Evolutionary conservation across 2,797 vertebrate species (phyloP).

Genomic region (Gymnopithys bicolor): DNA sequence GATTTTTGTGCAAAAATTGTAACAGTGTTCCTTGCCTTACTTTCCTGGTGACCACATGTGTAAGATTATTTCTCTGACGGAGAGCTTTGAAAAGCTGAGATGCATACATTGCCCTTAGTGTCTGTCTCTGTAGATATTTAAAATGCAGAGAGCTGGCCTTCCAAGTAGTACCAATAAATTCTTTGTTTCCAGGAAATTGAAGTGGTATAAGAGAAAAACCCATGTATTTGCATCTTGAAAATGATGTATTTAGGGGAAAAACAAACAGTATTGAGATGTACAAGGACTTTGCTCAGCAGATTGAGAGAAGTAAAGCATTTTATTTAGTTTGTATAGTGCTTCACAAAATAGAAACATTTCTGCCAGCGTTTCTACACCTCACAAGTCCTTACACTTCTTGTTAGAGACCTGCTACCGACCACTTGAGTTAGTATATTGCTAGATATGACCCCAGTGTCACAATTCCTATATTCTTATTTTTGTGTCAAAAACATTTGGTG

Average conservation of each 20-base stretch:
- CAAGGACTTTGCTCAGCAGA: not conserved
- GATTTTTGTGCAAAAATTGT: not conserved
- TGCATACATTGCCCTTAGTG: not conserved
- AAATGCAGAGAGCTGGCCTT: not conserved
- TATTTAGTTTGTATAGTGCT: not conserved
- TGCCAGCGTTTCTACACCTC: not conserved
- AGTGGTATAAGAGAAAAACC: not conserved
- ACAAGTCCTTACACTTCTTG: not conserved
- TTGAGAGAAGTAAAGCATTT: not conserved
- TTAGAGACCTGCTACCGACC: not conserved
- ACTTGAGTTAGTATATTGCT: not conserved
- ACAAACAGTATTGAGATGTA: not conserved
- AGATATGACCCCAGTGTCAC: accelerated
- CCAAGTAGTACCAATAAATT: not conserved
- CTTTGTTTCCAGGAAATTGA: not conserved
- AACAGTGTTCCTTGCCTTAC: not conserved
- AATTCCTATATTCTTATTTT: not conserved
- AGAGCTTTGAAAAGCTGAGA: not conserved
- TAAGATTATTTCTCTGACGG: not conserved
- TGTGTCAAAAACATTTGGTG: not conserved
- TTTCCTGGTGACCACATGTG: not conserved
- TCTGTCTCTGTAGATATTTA: not conserved
- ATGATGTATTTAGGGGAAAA: not conserved
- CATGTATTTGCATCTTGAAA: not conserved
- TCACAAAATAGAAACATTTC: not conserved